Evolutionary conservation across 2,113 vertebrate species (phyloP), one percentile per base, ranked within the genome.

Genomic region (Climacteris rufus): DNA sequence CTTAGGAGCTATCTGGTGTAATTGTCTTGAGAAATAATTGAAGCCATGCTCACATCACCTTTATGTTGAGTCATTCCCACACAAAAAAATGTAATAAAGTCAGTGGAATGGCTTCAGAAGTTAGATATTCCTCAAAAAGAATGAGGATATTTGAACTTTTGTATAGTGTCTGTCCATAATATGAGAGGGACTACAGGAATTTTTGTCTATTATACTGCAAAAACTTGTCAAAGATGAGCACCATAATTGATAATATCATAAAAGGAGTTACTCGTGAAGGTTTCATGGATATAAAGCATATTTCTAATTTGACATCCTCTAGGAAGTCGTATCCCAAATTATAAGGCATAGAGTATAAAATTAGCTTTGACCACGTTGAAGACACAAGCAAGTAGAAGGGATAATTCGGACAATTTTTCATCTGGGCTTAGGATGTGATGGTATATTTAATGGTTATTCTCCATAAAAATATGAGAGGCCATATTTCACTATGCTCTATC

Each of bases 301-400:
- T 87, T 96, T 92, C 82, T 88, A 59, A 93, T 96, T 88, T 88
- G 78, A 33, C 82, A 63, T 93, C 93, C 59, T 88, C 33, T 82
- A 63, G 75, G 75, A 89, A 91, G 68, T 66, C 2, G 0, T 90
- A 70, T 83, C 54, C 60, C 83, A 72, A 90, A 94, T 91, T 85
- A 83, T 66, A 94, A 96, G 39, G 42, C 64, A 77, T 35, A 47
- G 54, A 77, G 33, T 78, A 76, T 75, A 86, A 94, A 96, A 93
- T 72, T 83, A 70, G 76, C 57, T 95, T 94, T 94, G 40, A 59
- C 81, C 25, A 13, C 77, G 47, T 82, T 97, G 82, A 96, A 95
- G 87, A 76, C 37, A 76, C 52, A 83, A 90, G 79, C 31, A 89
- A 94, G 42, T 57, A 83, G 74, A 94, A 90, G 72, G 59, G 70